A percentile compares a stretch with the other conserved stretches of the same genome.
These are phyloP conservation scores for Sterna hirundo DNA, from an alignment of 2,113 vertebrate genomes.

Conservation along the genomic window DNA sequence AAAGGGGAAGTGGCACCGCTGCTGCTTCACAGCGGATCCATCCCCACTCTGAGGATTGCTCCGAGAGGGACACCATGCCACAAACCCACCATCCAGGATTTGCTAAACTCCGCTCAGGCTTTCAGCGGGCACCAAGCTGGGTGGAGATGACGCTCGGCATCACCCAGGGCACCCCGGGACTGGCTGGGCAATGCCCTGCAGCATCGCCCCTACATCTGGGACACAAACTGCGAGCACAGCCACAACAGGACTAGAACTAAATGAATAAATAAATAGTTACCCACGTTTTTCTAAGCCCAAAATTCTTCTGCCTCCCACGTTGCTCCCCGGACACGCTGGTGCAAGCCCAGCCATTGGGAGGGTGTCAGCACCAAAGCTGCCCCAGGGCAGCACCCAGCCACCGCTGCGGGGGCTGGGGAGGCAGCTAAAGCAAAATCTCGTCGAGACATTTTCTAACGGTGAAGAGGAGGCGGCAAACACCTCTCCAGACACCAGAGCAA, in stretches of 20 bases:
- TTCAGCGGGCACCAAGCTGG: not conserved
- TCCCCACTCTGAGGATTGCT: not conserved
- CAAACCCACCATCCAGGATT: accelerated
- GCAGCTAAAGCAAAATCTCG: not conserved
- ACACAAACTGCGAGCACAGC: accelerated
- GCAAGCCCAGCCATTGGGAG: not conserved
- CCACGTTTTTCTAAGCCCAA: not conserved
- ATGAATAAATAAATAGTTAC: not conserved
- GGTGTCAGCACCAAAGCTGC: accelerated
- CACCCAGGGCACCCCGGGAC: not conserved
- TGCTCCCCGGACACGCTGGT: not conserved
- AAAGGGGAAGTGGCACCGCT: not conserved
- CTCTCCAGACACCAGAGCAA: not conserved
- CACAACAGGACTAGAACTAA: not conserved
- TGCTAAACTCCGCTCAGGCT: not conserved
- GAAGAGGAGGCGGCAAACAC: not conserved
- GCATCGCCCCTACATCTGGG: not conserved
- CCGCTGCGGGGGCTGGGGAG: not conserved
- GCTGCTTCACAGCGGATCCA: not conserved
- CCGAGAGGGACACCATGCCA: not conserved
- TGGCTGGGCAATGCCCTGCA: accelerated
- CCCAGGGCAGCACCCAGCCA: not conserved
- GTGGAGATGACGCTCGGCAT: not conserved
- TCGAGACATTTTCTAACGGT: not conserved
- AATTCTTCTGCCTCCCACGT: not conserved